phyloP scores from a whole-genome alignment of 2,888 invertebrate species.

The Petrophora chlorosata region DNA sequence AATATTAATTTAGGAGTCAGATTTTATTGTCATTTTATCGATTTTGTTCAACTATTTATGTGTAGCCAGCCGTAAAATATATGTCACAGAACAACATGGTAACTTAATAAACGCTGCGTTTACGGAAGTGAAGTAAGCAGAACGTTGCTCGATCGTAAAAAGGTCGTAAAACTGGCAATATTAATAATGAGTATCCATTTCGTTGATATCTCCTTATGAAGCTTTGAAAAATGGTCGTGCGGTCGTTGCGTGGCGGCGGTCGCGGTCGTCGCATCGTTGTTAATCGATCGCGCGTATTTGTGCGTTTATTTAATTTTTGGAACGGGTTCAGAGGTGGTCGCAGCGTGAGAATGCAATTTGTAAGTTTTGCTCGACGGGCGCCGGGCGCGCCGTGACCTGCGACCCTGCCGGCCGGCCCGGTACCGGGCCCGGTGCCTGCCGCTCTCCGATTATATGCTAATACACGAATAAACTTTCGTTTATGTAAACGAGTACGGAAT shows the following conservation, averaged over 20 bases:
- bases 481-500: slow-evolving; percentile 47
- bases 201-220: slow-evolving; percentile 50
- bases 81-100: slow-evolving; percentile 44
- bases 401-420: slow-evolving; percentile 36
- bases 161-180: slow-evolving; percentile 61
- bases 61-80: slow-evolving; percentile 46
- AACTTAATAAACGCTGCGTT: slow-evolving; percentile 59
- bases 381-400: slow-evolving; percentile 44
- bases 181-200: slow-evolving; percentile 63
- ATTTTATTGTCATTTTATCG: slow-evolving; percentile 38
- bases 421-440: slow-evolving; percentile 23
- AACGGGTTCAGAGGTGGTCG: slow-evolving; percentile 43
- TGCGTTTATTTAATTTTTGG: slow-evolving; percentile 19
- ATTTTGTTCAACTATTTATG: slow-evolving; percentile 44
- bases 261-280: slow-evolving; percentile 12
- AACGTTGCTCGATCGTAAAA: slow-evolving; percentile 54
- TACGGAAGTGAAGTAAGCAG: slow-evolving; percentile 54
- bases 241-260: slow-evolving; percentile 10
- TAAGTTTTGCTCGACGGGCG: slow-evolving; percentile 46
- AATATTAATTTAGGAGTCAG: slow-evolving; percentile 4
- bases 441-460: slow-evolving; percentile 68
- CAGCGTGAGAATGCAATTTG: slow-evolving; percentile 72
- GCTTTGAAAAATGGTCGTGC: slow-evolving; percentile 42
- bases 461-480: slow-evolving; percentile 56
- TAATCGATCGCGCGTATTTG: slow-evolving; percentile 27